Percentiles rank a stretch among this genome's conserved stretches.
Evolutionary conservation across 35 echinoderm and acorn worm species (phyloP).

Genomic region (Patiria miniata): DNA sequence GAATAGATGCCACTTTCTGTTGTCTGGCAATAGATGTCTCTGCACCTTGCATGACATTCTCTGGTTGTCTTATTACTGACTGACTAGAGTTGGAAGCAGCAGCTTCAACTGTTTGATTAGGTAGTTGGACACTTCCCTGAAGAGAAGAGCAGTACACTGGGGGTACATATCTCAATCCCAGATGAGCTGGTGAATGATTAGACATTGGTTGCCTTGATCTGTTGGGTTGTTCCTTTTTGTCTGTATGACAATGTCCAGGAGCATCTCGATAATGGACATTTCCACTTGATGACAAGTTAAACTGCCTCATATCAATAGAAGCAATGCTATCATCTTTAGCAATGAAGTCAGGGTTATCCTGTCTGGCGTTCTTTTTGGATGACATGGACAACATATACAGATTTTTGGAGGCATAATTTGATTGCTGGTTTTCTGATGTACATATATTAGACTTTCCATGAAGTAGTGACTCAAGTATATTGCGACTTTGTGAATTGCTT

Average conservation of each 20-base stretch:
- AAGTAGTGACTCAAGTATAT: constrained; percentile 20
- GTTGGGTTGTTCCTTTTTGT: background rate
- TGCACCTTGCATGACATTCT: background rate
- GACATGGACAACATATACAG: background rate
- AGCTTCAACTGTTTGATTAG: background rate
- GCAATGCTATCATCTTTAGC: background rate
- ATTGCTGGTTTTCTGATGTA: background rate
- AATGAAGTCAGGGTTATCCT: background rate
- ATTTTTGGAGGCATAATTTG: background rate
- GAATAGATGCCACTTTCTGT: background rate
- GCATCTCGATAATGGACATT: background rate
- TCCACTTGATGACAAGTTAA: background rate
- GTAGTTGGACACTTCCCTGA: background rate
- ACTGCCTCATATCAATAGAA: background rate
- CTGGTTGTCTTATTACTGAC: constrained; percentile 7
- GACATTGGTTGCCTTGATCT: background rate
- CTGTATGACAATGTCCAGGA: background rate
- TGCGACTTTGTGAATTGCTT: background rate
- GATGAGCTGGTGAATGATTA: background rate
- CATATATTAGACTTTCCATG: background rate
- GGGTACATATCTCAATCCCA: background rate
- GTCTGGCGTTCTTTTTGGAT: background rate
- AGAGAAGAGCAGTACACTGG: background rate
- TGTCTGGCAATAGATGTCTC: background rate
- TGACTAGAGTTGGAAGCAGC: background rate